Evolutionary conservation across 1,140 invertebrate species (phyloP), one percentile per base, ranked within the genome.

Genomic region (Anagrus nilaparvatae): DNA sequence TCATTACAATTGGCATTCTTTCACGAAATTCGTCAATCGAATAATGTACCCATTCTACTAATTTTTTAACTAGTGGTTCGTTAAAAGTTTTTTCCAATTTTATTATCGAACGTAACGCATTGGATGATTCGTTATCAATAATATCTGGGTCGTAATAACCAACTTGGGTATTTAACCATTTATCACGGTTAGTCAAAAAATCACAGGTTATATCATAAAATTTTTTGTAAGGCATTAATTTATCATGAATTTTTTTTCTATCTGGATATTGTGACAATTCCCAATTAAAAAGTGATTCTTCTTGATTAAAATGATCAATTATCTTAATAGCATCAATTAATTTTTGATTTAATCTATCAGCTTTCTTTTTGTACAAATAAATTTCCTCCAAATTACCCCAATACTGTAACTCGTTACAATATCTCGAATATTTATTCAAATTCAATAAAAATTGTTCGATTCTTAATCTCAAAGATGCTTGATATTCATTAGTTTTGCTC

Each of bases 231-330:
- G 94, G 92, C 30, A 70, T 66, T 8, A 91, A 61, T 60, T 78
- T 83, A 49, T 88, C 84, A 43, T 77, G 75, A 2, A 79, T 69
- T 51, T 73, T 56, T 53, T 78, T 86, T 42, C 91, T 72, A 42
- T 85, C 70, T 1, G 91, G 89, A 76, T 97, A 97, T 39, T 86
- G 77, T 0, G 91, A 91, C 9, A 81, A 59, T 59, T 94, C 82
- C 82, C 87, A 96, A 10, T 80, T 84, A 61, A 91, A 97, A 21
- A 89, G 76, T 45, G 77, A 72, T 61, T 97, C 94, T 60, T 97
- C 93, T 56, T 81, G 80, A 61, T 97, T 97, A 50, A 97, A 93
- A 40, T 79, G 72, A 54, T 93, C 85, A 43, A 95, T 92, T 48
- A 76, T 84, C 27, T 79, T 76, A 57, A 89, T 75, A 8, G 89